phyloP scores from a whole-genome alignment of 2,888 invertebrate genomes.

The Acronicta leporina region DNA sequence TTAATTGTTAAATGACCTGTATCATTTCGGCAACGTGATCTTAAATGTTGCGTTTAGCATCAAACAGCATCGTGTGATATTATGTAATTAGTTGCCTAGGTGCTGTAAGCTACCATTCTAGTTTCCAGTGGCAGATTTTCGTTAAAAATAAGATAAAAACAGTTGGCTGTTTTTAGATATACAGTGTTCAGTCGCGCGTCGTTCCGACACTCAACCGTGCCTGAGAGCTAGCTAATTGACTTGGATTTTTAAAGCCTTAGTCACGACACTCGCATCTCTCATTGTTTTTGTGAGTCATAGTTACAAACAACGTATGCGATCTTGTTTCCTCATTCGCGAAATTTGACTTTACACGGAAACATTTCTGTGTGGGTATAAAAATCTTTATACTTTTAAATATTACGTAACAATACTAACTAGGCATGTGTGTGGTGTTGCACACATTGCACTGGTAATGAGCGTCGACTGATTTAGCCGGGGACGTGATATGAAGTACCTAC shows the following conservation, averaged over 20 bases:
- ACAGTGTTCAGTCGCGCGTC: constrained; percentile 48
- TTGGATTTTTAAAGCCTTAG: constrained; percentile 85
- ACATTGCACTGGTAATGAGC: constrained; percentile 24
- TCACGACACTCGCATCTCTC: constrained; percentile 75
- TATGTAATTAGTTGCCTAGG: constrained; percentile 53
- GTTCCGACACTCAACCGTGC: constrained; percentile 42
- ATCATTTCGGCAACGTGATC: constrained; percentile 37
- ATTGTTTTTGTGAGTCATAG: constrained; percentile 79
- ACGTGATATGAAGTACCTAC: constrained; percentile 21
- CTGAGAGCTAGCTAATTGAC: constrained; percentile 75
- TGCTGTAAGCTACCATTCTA: constrained; percentile 46
- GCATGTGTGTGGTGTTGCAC: constrained; percentile 33
- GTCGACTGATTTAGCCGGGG: constrained; percentile 24
- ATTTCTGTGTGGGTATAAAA: constrained; percentile 22
- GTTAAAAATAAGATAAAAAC: constrained; percentile 64
- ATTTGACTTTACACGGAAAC: constrained; percentile 51
- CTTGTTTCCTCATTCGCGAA: constrained; percentile 70
- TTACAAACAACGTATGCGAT: constrained; percentile 68
- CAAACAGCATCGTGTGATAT: constrained; percentile 37
- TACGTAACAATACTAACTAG: constrained; percentile 37
- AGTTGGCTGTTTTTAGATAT: constrained; percentile 37
- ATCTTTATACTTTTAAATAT: constrained; percentile 37
- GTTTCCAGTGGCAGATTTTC: constrained; percentile 30
- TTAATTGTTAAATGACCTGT: constrained; percentile 32
- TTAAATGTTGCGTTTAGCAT: constrained; percentile 30